Base-by-base conservation (phyloP, 64 coral and sea anemone species). In the Astreopora myriophthalma region DNA sequence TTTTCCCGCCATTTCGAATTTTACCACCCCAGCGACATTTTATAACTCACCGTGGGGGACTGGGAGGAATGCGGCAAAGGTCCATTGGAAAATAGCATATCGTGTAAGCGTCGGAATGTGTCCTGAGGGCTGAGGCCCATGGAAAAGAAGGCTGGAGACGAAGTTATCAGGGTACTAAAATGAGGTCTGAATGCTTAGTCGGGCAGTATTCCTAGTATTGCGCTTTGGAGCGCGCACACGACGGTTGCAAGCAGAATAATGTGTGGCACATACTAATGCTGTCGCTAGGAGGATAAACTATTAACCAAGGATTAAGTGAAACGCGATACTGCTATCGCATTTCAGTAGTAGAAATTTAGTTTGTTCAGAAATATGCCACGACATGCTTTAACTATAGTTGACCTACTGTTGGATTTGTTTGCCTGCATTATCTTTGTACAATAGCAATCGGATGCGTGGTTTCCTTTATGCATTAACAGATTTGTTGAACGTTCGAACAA, bases 401-500 rank as follows among this genome's bases (percentile, higher is more conserved):
- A 82, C 52, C 29, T 34, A 65, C 79, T 64, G 52, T 82, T 82
- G 8, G 52, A 22, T 36, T 82, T 82, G 79, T 82, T 82, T 82
- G 79, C 48, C 52, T 25, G 52, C 33, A 64, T 82, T 63, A 63
- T 64, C 55, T 82, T 38, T 17, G 14, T 13, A 37, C 57, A 82
- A 82, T 63, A 63, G 9, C 79, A 58, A 82, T 82, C 79, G 79
- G 79, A 82, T 82, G 79, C 52, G 8, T 35, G 79, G 32, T 36
- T 82, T 82, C 76, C 79, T 35, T 60, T 37, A 82, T 63, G 79
- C 79, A 64, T 82, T 64, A 82, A 82, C 76, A 80, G 55, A 82
- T 82, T 82, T 82, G 79, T 82, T 82, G 79, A 82, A 82, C 31
- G 20, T 82, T 82, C 57, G 60, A 82, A 82, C 79, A 82, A 82